Base-by-base conservation (phyloP, 1,140 invertebrate species). In the Temnothorax nylanderi region DNA sequence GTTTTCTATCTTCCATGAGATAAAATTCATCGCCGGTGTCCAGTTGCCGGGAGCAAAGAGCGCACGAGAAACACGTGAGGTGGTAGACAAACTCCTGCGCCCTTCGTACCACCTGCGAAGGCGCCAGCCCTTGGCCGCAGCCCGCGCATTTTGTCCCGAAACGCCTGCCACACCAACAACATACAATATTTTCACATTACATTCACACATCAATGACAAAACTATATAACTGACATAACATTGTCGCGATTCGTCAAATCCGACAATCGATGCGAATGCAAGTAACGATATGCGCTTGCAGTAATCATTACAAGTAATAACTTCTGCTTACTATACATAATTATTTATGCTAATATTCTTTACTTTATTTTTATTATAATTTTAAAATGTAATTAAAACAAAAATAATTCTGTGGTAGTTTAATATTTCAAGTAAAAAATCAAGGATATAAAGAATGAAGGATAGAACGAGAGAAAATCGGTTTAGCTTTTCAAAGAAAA, bases 21-120 rank as follows among this genome's bases (percentile, higher is more conserved):
- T 99, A 99, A 95, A 99, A 99, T 94, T 99, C 99, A 94, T 99
- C 99, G 0, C 99, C 99, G 2, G 99, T 99, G 94, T 99, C 99
- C 71, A 99, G 97, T 91, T 99, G 98, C 86, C 99, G 96, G 18
- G 98, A 98, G 95, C 99, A 99, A 93, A 99, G 98, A 88, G 98
- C 97, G 95, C 99, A 99, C 5, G 98, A 97, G 96, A 99, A 99
- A 95, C 99, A 99, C 90, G 99, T 97, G 75, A 99, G 97, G 94
- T 99, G 99, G 96, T 99, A 99, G 67, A 99, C 99, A 95, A 99
- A 97, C 92, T 99, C 97, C 94, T 99, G 98, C 49, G 98, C 99
- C 85, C 98, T 96, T 56, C 99, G 96, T 18, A 99, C 99, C 89
- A 99, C 98, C 95, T 99, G 98, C 89, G 98, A 99, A 62, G 99